A percentile compares a stretch with the other conserved stretches of the same genome.
Evolutionary conservation across 2,113 vertebrate species (phyloP).

Genomic region (Canis aureus): DNA sequence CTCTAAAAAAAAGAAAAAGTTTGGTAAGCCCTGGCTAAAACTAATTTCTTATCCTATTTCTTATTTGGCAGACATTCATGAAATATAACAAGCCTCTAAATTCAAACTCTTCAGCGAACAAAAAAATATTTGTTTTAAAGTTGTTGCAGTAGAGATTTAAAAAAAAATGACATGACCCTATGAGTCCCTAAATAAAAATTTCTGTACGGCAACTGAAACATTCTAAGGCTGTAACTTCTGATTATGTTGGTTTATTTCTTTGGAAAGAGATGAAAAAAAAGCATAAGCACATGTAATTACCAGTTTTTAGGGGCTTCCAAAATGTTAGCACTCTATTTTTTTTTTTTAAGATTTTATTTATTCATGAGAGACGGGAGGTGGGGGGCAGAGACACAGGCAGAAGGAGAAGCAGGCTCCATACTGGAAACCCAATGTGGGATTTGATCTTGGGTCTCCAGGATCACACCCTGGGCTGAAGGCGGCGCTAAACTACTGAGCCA

Average conservation of each 20-base stretch:
- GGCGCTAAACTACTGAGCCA: too few species aligned
- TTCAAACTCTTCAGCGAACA: slow-evolving; percentile 20
- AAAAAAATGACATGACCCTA: background rate
- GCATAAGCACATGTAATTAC: background rate
- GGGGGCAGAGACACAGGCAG: too few species aligned
- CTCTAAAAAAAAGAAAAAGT: slow-evolving; percentile 32
- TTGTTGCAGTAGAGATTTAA: background rate
- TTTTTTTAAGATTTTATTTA: too few species aligned
- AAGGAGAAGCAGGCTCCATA: too few species aligned
- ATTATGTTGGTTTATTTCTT: slow-evolving; percentile 28
- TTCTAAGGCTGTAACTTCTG: background rate
- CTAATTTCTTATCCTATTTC: slow-evolving; percentile 24
- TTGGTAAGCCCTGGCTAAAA: background rate
- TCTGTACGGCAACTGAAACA: background rate
- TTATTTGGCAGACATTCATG: slow-evolving; percentile 12
- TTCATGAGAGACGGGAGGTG: too few species aligned
- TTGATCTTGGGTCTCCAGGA: too few species aligned
- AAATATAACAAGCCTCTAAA: slow-evolving; percentile 24
- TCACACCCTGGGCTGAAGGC: too few species aligned
- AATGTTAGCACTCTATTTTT: background rate
- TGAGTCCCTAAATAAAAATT: slow-evolving; percentile 24
- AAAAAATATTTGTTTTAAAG: background rate
- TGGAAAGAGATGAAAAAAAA: background rate
- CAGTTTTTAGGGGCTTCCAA: background rate
- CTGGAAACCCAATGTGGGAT: too few species aligned